Conservation (phyloP, 2,888 invertebrate genomes). For the Drosophila flavopinicola region DNA sequence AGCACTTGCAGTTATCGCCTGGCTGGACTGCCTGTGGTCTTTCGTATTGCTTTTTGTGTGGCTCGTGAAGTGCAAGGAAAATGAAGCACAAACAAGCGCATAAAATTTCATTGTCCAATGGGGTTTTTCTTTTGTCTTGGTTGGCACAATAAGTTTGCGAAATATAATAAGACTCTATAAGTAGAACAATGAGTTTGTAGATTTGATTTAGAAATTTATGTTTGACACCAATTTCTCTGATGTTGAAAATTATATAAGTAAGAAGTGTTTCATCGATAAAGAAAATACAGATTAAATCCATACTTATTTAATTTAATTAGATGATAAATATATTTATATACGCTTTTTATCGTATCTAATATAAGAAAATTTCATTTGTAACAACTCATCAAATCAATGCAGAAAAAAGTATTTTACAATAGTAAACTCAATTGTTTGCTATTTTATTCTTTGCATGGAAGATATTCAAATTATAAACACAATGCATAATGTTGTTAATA, state of each 20-base stretch:
- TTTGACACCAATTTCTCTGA: neutral
- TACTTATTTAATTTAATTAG: too few relatives aligned
- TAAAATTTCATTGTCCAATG: constrained; percentile 55
- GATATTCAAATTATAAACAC: too few relatives aligned
- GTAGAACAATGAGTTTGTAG: neutral
- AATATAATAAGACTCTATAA: constrained; percentile 17
- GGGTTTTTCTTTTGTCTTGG: constrained; percentile 14
- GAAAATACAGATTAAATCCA: too few relatives aligned
- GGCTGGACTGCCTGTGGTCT: constrained; percentile 33
- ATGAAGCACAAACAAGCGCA: constrained; percentile 51
- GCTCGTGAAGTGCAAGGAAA: constrained; percentile 47
- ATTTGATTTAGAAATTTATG: neutral
- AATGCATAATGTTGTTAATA: too few relatives aligned
- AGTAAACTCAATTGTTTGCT: too few relatives aligned
- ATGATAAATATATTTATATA: neutral
- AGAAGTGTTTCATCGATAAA: too few relatives aligned
- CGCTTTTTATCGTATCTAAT: too few relatives aligned
- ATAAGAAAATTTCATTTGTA: neutral
- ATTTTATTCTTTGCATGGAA: too few relatives aligned
- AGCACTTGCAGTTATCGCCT: constrained; percentile 51
- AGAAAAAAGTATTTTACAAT: too few relatives aligned
- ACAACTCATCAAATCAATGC: too few relatives aligned
- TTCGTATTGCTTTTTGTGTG: constrained; percentile 30
- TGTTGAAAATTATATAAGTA: too few relatives aligned
- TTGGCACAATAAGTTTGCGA: constrained; percentile 18